Evolutionary conservation across 2,888 invertebrate species (phyloP).

Genomic region (Drosophila histrio): DNA sequence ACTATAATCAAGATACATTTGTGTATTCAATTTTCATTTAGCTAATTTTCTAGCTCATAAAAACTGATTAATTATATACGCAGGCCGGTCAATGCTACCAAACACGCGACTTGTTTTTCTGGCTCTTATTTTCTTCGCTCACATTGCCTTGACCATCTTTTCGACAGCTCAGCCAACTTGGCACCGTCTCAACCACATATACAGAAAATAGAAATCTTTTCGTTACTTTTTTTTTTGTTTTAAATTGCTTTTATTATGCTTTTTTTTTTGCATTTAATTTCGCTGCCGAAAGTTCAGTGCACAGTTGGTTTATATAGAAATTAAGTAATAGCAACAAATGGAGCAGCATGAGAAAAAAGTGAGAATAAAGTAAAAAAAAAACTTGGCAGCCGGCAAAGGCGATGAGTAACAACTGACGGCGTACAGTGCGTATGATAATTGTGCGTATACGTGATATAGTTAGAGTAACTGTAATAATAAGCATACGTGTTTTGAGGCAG

Average conservation of each 20-base stretch:
- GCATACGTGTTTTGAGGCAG: not conserved
- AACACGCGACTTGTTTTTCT: slow-evolving; percentile 53
- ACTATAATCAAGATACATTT: not conserved
- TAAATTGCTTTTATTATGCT: slow-evolving; percentile 4
- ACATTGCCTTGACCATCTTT: slow-evolving; percentile 59
- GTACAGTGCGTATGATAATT: slow-evolving; percentile 43
- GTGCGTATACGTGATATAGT: slow-evolving; percentile 22
- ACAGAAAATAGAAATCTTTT: slow-evolving; percentile 35
- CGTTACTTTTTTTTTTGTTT: not conserved
- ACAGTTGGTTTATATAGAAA: slow-evolving; percentile 39
- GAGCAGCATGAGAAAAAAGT: slow-evolving; percentile 23
- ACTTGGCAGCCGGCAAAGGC: slow-evolving; percentile 49
- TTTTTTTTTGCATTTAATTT: slow-evolving; percentile 1
- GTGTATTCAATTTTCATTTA: slow-evolving; percentile 40
- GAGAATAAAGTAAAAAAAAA: slow-evolving; percentile 6
- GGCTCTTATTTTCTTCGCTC: slow-evolving; percentile 4
- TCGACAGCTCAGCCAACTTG: slow-evolving; percentile 58
- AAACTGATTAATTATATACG: slow-evolving; percentile 66
- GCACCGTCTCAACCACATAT: slow-evolving; percentile 37
- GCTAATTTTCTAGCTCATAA: slow-evolving; percentile 60
- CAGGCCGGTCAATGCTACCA: slow-evolving; percentile 69
- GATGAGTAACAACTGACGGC: slow-evolving; percentile 66
- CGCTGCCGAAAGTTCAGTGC: slow-evolving; percentile 58
- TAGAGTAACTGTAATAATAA: not conserved
- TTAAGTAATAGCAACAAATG: slow-evolving; percentile 67